Conservation (phyloP, 2,797 vertebrate species). For the Bradypodion ventrale region DNA sequence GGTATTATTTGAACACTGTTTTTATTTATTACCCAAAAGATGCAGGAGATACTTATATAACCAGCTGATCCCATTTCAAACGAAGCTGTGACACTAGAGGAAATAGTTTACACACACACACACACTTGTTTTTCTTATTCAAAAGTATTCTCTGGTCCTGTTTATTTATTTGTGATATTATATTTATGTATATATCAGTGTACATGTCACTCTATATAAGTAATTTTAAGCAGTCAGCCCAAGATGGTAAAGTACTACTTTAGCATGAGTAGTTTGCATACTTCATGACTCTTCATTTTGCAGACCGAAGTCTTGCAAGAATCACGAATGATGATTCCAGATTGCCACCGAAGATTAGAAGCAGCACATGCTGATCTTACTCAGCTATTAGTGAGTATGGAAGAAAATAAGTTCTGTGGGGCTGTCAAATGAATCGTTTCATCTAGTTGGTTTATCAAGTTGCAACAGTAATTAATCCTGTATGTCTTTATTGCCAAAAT, state of each 20-base stretch:
- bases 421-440: neutral
- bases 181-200: conserved; percentile 18
- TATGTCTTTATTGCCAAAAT: neutral
- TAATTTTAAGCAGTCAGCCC: conserved; percentile 41
- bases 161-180: conserved; percentile 48
- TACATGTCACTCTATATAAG: conserved; percentile 6
- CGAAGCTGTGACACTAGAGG: conserved; percentile 75
- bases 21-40: conserved; percentile 83
- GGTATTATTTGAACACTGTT: conserved; percentile 83
- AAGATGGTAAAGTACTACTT: neutral
- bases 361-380: conserved; percentile 84
- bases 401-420: neutral
- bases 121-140: too few relatives aligned
- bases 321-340: conserved; percentile 95
- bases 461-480: neutral
- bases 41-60: conserved; percentile 80
- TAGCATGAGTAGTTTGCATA: neutral
- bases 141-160: conserved; percentile 55
- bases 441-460: neutral
- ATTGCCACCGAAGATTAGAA: conserved; percentile 89
- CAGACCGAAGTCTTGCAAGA: conserved; percentile 93
- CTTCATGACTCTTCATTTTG: conserved; percentile 53
- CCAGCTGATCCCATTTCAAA: conserved; percentile 83
- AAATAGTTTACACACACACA: too few relatives aligned
- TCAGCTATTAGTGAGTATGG: conserved; percentile 87